Evolutionary conservation across 2,113 vertebrate species (phyloP).

Genomic region (Neofelis nebulosa): DNA sequence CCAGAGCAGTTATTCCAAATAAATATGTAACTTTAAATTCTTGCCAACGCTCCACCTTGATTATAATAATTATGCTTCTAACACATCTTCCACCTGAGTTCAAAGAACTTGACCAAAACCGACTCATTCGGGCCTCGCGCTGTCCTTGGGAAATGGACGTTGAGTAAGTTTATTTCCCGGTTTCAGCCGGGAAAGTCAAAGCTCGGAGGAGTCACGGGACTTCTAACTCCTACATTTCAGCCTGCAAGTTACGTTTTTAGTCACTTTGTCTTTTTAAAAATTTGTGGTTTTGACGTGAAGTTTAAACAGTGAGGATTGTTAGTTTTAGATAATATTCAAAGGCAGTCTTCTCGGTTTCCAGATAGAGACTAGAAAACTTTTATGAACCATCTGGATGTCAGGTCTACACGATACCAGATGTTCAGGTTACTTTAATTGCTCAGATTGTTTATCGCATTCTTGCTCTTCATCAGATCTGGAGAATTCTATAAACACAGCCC

Average conservation of each 20-base stretch:
- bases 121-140: background rate
- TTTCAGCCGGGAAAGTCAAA: constrained; percentile 31
- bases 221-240: background rate
- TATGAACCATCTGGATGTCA: background rate
- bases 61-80: constrained; percentile 61
- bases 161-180: constrained; percentile 7
- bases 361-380: background rate
- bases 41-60: constrained; percentile 1
- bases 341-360: background rate
- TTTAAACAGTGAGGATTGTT: background rate
- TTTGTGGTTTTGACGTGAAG: background rate
- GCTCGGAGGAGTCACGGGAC: background rate
- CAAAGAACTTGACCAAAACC: constrained; percentile 55
- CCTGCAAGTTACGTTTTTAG: background rate
- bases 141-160: background rate
- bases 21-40: constrained; percentile 16
- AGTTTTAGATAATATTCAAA: background rate
- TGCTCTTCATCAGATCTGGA: background rate
- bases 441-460: background rate
- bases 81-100: constrained; percentile 66
- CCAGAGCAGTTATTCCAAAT: constrained; percentile 1
- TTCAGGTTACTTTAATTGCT: background rate
- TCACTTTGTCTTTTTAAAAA: background rate
- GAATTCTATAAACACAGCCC: background rate
- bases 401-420: background rate